Percentiles rank a stretch among this genome's conserved stretches.
phyloP scores from a whole-genome alignment of 2,888 invertebrate genomes.

The Isoperla grammatica region DNA sequence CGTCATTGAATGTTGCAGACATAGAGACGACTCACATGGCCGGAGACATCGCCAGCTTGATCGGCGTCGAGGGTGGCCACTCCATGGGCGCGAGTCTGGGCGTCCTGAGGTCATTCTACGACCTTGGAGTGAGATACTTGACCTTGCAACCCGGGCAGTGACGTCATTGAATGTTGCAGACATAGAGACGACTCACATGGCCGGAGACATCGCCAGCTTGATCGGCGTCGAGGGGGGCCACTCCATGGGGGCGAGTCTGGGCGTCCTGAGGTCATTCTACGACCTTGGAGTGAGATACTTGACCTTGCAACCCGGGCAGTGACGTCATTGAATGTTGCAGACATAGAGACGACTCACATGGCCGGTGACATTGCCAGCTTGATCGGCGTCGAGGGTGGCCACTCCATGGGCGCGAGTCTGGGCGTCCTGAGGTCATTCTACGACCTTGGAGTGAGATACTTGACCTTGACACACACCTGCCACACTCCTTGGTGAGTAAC shows the following conservation, averaged over 20 bases:
- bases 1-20: constrained; percentile 38
- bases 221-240: constrained; percentile 49
- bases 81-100: constrained; percentile 47
- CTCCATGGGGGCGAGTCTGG: constrained; percentile 46
- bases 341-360: constrained; percentile 42
- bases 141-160: too few relatives aligned
- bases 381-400: constrained; percentile 48
- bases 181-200: constrained; percentile 42
- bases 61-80: constrained; percentile 49
- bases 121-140: constrained; percentile 46
- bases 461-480: constrained; percentile 48
- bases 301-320: too few relatives aligned
- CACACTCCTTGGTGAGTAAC: constrained; percentile 46
- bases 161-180: constrained; percentile 38
- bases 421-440: constrained; percentile 48
- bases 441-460: constrained; percentile 45
- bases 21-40: constrained; percentile 42
- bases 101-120: constrained; percentile 47
- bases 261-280: constrained; percentile 47
- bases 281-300: constrained; percentile 46
- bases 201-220: constrained; percentile 44
- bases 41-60: constrained; percentile 44
- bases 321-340: too few relatives aligned
- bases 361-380: constrained; percentile 44
- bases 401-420: constrained; percentile 47